Base-by-base conservation (phyloP, 2,888 invertebrate genomes). In the Orchestes rusci region DNA sequence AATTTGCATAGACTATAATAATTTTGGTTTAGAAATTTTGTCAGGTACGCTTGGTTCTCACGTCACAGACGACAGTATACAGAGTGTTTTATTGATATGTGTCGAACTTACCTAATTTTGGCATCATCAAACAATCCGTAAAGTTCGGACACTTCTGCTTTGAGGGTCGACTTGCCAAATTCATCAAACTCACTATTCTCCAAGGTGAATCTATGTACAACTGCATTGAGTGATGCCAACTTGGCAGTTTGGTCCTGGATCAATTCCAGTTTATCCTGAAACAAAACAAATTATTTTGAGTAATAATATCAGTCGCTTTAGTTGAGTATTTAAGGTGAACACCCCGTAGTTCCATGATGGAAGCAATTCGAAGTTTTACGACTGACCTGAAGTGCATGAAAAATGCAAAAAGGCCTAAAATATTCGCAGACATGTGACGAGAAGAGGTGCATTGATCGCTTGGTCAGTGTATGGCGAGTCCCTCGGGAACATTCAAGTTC, bases 41-140 rank as follows among this genome's bases (percentile, higher is more conserved):
- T 44, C 39, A 35, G n/a, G n/a, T n/a, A n/a, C n/a, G n/a, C n/a
- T n/a, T n/a, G n/a, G n/a, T n/a, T n/a, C n/a, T n/a, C n/a, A n/a
- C n/a, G n/a, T n/a, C n/a, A n/a, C n/a, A n/a, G n/a, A n/a, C n/a
- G n/a, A n/a, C n/a, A n/a, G n/a, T n/a, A n/a, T n/a, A n/a, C n/a
- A n/a, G n/a, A n/a, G n/a, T n/a, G n/a, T n/a, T n/a, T n/a, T n/a
- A n/a, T n/a, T n/a, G n/a, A n/a, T n/a, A n/a, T n/a, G n/a, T n/a
- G n/a, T n/a, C n/a, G n/a, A 20, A 20, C 34, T 41, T 34, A 84
- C 85, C 79, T 76, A 59, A 80, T 76, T 60, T 79, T 77, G 4
- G 79, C 76, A 44, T 80, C 80, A 56, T 84, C 80, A 80, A 83
- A 84, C 13, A 80, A 72, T 4, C 78, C 72, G 55, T 83, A 76